phyloP scores from a whole-genome alignment of 2,113 vertebrate genomes.

The Eptatretus burgeri region DNA sequence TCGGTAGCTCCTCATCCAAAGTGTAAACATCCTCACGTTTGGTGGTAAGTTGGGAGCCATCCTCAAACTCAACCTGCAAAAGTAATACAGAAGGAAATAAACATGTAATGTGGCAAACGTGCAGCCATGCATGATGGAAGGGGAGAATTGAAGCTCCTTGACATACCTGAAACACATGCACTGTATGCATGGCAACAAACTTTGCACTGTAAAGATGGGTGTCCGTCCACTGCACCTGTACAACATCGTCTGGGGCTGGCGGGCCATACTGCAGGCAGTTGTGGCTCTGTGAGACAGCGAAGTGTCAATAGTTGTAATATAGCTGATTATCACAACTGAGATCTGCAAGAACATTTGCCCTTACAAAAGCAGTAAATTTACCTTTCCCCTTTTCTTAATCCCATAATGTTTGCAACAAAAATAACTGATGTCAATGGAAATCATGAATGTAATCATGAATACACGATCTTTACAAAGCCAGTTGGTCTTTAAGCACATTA shows the following conservation, averaged over 20 bases:
- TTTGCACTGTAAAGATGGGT: conserved; percentile 39
- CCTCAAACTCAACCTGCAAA: conserved; percentile 66
- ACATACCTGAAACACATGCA: conserved; percentile 49
- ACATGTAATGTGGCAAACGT: background rate
- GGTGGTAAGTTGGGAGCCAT: conserved; percentile 46
- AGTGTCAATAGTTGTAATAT: background rate
- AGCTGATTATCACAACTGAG: too few relatives aligned
- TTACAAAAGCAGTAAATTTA: too few relatives aligned
- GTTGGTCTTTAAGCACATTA: too few relatives aligned
- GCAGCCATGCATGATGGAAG: background rate
- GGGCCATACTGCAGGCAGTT: conserved; percentile 43
- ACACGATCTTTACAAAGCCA: too few relatives aligned
- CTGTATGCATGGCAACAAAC: conserved; percentile 35
- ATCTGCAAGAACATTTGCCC: too few relatives aligned
- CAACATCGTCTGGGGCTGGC: conserved; percentile 33
- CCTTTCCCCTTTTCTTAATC: too few relatives aligned
- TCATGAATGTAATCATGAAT: too few relatives aligned
- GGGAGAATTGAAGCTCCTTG: background rate
- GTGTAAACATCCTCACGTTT: conserved; percentile 55
- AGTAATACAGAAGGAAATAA: background rate
- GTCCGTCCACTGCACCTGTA: conserved; percentile 34
- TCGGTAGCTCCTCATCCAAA: conserved; percentile 57
- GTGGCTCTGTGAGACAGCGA: conserved; percentile 29
- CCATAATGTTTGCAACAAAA: too few relatives aligned
- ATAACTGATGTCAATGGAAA: too few relatives aligned